Evolutionary conservation across 2,888 invertebrate species (phyloP), one percentile per base, ranked within the genome.

Genomic region (Oscheius sp.): DNA sequence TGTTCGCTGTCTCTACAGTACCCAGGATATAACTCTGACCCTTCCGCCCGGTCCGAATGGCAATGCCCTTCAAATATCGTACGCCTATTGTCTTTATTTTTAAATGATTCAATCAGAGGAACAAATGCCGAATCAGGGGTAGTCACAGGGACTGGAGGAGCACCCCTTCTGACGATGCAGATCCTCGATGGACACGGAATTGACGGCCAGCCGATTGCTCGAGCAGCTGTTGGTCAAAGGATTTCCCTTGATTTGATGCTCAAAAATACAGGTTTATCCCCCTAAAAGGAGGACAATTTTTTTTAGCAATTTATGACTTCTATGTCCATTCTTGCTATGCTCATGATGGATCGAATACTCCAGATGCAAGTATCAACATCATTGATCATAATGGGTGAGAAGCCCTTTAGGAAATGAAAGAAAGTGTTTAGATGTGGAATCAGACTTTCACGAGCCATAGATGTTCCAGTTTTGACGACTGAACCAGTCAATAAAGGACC

Each of bases 291-390:
- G 20, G 25, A n/a, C 42, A 10, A 31, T 20, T 3, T 42, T 2
- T 42, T 42, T 66, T 70, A 85, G 85, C 84, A 4, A 84, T 84
- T 58, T 85, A 83, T 65, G 85, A 86, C 69, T 83, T 85, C 73
- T 84, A 83, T 63, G 84, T 85, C 0, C 84, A 86, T 69, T 82
- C 82, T n/a, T 85, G 85, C 67, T 78, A 81, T 64, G 85, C 85
- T 27, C 84, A 85, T 63, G 85, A 85, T 57, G 85, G 85, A 4
- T 77, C 82, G 17, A 78, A 80, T 61, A 76, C 79, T 8, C 79
- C 82, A 8, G 86, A 86, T 48, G 84, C 86, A 6, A 74, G 77
- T 6, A 78, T 86, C 52, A 75, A 73, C 58, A 80, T 86, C 29
- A 74, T 85, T 33, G 85, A 86, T 68, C 67, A 77, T 37, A 83